Conservation (phyloP, 23 tunicate genomes). For the Diplosoma virens region DNA sequence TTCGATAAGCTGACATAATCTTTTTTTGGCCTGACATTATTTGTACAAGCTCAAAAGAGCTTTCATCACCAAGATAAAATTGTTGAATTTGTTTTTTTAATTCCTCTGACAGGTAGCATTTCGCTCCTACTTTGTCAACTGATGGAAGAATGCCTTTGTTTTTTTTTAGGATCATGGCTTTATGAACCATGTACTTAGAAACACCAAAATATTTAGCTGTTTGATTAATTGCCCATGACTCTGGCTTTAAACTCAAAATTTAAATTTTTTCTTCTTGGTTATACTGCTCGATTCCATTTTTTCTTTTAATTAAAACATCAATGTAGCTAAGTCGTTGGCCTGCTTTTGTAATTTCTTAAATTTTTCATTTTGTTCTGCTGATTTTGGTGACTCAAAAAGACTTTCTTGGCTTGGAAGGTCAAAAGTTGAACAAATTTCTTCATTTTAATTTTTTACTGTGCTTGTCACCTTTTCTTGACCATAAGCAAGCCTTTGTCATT, state of each 20-base stretch:
- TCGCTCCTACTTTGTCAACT: not conserved
- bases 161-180: not conserved
- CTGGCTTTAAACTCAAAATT: conserved; percentile 5
- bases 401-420: too few relatives aligned
- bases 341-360: too few relatives aligned
- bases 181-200: not conserved
- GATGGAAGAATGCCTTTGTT: conserved; percentile 13
- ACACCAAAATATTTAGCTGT: not conserved
- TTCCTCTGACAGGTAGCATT: not conserved
- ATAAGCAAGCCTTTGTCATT: too few relatives aligned
- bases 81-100: not conserved
- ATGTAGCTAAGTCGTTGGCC: conserved; percentile 11
- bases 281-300: not conserved
- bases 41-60: not conserved
- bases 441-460: too few relatives aligned
- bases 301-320: not conserved
- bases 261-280: not conserved
- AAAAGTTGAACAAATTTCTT: too few relatives aligned
- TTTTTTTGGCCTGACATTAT: conserved; percentile 26
- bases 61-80: not conserved
- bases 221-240: not conserved
- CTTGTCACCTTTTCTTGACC: too few relatives aligned
- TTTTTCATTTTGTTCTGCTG: too few relatives aligned
- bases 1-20: not conserved
- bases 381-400: too few relatives aligned